Percentiles rank a stretch among this genome's conserved stretches.
These are phyloP conservation scores for Orthochromis indermauri DNA, from an alignment of 2,113 vertebrate genomes.

Conservation along the genomic window DNA sequence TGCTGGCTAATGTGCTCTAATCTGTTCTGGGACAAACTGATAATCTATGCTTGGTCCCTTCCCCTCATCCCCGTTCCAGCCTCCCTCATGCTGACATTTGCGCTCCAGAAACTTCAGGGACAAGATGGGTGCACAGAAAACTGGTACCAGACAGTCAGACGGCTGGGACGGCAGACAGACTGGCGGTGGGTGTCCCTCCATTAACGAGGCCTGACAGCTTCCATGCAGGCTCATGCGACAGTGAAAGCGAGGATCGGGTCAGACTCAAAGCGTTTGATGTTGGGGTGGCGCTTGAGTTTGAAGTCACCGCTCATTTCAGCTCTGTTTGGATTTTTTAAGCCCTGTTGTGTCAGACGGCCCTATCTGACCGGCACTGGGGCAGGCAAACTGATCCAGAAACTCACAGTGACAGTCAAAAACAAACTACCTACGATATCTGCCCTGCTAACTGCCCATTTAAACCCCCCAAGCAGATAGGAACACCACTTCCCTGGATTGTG, in stretches of 20 bases:
- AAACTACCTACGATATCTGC: slow-evolving; percentile 9
- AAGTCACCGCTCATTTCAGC: slow-evolving; percentile 25
- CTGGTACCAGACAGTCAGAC: slow-evolving; percentile 13
- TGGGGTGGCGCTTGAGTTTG: slow-evolving; percentile 11
- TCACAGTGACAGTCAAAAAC: slow-evolving; percentile 17
- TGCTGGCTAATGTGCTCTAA: not conserved
- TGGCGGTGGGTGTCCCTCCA: slow-evolving; percentile 42
- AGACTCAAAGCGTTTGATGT: slow-evolving; percentile 36
- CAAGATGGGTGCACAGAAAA: not conserved
- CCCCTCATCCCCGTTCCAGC: not conserved
- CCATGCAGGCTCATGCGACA: slow-evolving; percentile 43
- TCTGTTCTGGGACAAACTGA: not conserved
- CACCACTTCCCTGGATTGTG: not conserved
- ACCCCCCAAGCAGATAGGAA: not conserved
- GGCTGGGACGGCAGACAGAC: slow-evolving; percentile 46
- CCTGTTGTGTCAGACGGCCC: slow-evolving; percentile 13
- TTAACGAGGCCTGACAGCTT: slow-evolving; percentile 61
- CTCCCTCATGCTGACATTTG: not conserved
- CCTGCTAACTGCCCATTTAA: not conserved
- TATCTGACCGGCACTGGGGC: not conserved
- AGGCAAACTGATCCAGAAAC: slow-evolving; percentile 4
- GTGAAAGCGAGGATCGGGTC: slow-evolving; percentile 38
- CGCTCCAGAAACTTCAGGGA: not conserved
- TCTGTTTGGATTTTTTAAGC: slow-evolving; percentile 46
- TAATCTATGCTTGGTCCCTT: not conserved